Evolutionary conservation across 2,888 invertebrate genomes (phyloP).

Genomic region (Heliconius erato): DNA sequence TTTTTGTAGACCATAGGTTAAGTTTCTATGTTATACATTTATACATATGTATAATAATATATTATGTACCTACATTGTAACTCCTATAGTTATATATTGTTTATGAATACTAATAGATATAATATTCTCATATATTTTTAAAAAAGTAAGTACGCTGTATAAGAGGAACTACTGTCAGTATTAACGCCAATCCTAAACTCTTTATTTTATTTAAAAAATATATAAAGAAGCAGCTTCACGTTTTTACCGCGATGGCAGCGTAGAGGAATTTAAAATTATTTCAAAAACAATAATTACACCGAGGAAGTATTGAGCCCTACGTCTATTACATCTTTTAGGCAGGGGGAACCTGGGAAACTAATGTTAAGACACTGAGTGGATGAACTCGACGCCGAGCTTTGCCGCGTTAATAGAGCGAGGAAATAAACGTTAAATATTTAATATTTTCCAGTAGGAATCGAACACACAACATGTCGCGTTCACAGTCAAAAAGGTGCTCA

Average conservation of each 20-base stretch:
- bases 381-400: background rate
- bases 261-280: background rate
- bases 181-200: background rate
- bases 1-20: slow-evolving; percentile 1
- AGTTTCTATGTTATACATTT: background rate
- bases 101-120: too few species aligned
- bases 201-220: background rate
- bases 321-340: too few species aligned
- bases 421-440: background rate
- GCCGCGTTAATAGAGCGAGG: background rate
- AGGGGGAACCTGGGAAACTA: too few species aligned
- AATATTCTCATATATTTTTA: too few species aligned
- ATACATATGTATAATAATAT: background rate
- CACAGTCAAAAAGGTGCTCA: too few species aligned
- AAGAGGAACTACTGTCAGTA: too few species aligned
- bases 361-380: background rate
- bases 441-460: background rate
- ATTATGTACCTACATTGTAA: background rate
- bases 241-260: background rate
- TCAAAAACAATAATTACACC: background rate
- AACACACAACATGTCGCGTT: background rate
- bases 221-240: background rate
- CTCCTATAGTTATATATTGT: background rate
- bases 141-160: too few species aligned
- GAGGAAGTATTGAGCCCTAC: background rate